Evolutionary conservation across 2,797 vertebrate species (phyloP), one percentile per base, ranked within the genome.

Genomic region (Mus spretus): DNA sequence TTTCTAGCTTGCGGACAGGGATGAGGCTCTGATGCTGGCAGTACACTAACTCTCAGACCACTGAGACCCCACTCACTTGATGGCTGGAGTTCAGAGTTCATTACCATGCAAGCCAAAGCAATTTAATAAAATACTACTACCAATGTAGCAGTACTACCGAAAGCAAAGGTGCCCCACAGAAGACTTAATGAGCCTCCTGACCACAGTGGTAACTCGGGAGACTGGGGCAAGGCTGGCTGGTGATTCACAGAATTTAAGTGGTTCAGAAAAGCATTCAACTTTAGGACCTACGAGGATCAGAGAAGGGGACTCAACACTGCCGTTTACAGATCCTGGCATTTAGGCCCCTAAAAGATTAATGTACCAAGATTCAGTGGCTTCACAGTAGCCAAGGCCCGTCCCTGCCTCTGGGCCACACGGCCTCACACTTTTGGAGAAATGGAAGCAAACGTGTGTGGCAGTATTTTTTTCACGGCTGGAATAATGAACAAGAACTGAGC

Each of bases 1-100:
- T 95, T 96, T 95, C 87, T 91, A 87, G 75, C 88, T 93, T 61
- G 55, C 2, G 47, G 86, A 93, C 94, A 96, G 53, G 50, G 72
- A 83, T 44, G 89, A 82, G 87, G n/a, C 47, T 91, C 13, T 91
- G 67, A 89, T 22, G 88, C 57, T 78, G 59, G 85, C 59, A 82
- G 59, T 44, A 57, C n/a, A 61, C 72, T 78, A 89, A 96, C 79
- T 91, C 80, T 87, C 70, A 72, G 59, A 77, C 47, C 53, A 83
- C 67, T n/a, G 81, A 89, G 34, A 97, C 59, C 65, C 65, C 24
- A 59, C 26, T 91, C 82, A n/a, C 20, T 92, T 75, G 40, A 2
- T 67, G 59, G 31, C 80, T 61, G 44, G 3, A 61, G 70, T 93
- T 83, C 75, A 88, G 4, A 50, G 70, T 93, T 83, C 70, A 88